Evolutionary conservation across 2,888 invertebrate species (phyloP).

Genomic region (Drosophila neotestacea): DNA sequence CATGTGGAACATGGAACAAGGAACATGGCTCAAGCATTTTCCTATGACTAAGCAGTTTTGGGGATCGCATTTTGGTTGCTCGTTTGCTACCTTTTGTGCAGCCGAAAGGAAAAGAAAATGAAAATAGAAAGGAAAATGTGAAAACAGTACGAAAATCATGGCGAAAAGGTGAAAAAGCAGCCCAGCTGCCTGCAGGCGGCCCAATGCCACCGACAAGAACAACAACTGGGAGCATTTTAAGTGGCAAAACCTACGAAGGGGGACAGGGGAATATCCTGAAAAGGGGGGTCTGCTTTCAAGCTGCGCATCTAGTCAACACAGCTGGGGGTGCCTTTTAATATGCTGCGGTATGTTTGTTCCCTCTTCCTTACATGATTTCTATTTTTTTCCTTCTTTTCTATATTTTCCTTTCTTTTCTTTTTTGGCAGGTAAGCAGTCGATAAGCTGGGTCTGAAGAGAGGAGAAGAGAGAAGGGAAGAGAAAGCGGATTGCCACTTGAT

Average conservation of each 20-base stretch:
- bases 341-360: conserved; percentile 72
- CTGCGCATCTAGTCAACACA: conserved; percentile 61
- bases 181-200: conserved; percentile 54
- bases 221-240: conserved; percentile 54
- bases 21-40: conserved; percentile 65
- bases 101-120: conserved; percentile 40
- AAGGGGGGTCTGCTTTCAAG: conserved; percentile 28
- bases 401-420: conserved; percentile 8
- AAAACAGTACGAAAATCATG: conserved; percentile 37
- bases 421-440: conserved; percentile 58
- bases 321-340: conserved; percentile 77
- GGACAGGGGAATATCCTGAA: not conserved
- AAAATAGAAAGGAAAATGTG: conserved; percentile 2
- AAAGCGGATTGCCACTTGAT: conserved; percentile 49
- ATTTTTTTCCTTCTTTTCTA: conserved; percentile 16
- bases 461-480: not conserved
- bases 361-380: conserved; percentile 21
- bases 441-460: conserved; percentile 58
- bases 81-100: conserved; percentile 75
- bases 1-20: conserved; percentile 12
- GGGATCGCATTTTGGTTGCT: conserved; percentile 51
- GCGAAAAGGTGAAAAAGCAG: conserved; percentile 65
- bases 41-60: conserved; percentile 76
- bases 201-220: conserved; percentile 49
- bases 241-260: conserved; percentile 39